Percentiles rank a stretch among this genome's conserved stretches.
Conservation (phyloP, 2,888 invertebrate genomes). For the Endotricha flammealis region DNA sequence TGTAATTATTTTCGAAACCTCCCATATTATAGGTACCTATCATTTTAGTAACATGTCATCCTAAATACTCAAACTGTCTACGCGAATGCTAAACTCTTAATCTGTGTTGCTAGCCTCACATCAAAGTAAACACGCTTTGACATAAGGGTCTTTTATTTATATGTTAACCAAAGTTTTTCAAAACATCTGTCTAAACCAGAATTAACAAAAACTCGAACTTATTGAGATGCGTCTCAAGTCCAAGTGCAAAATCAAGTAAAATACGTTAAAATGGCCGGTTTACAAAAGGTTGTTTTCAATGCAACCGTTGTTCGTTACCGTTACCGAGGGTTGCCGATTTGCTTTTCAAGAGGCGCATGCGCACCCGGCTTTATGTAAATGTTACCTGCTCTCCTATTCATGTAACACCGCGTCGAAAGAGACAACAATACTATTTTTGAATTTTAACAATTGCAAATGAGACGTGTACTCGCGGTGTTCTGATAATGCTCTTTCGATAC, state of each 20-base stretch:
- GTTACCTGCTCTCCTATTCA: conserved; percentile 27
- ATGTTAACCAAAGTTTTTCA: too few species aligned
- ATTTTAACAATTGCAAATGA: conserved; percentile 26
- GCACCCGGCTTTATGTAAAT: conserved; percentile 36
- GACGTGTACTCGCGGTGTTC: conserved; percentile 20
- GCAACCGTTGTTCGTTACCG: conserved; percentile 47
- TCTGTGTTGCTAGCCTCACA: too few species aligned
- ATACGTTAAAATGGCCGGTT: conserved; percentile 57
- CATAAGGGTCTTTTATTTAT: too few species aligned
- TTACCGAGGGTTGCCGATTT: conserved; percentile 48
- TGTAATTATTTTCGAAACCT: too few species aligned
- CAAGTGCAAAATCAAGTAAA: conserved; percentile 10
- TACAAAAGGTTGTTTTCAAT: conserved; percentile 36
- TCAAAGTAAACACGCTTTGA: too few species aligned
- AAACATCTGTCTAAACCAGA: neutral
- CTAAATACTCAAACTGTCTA: too few species aligned
- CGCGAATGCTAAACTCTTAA: too few species aligned
- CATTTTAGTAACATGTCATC: too few species aligned
- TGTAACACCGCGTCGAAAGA: conserved; percentile 1
- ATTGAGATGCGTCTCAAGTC: neutral
- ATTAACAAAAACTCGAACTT: conserved; percentile 1
- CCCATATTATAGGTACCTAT: too few species aligned
- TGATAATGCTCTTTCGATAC: conserved; percentile 5
- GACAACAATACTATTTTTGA: conserved; percentile 5
- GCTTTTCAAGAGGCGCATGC: conserved; percentile 38